Base-by-base conservation (phyloP, 92 coral and sea anemone species). In the Phenganax stokvisi region DNA sequence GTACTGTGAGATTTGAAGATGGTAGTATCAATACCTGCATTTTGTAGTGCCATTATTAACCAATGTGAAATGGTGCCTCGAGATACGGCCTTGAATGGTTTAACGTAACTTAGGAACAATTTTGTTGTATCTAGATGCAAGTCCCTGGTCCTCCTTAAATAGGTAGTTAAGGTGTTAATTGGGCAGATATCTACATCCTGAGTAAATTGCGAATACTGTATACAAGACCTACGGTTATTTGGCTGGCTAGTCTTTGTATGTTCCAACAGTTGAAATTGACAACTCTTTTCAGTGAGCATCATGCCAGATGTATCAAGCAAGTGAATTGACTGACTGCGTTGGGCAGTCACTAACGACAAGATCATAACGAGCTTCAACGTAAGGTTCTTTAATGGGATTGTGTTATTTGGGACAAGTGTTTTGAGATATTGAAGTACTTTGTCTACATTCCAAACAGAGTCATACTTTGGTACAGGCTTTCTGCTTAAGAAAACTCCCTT, bases 1-100 rank as follows among this genome's bases (percentile, higher is more conserved):
- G 92, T 89, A 71, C 89, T 89, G 76, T 89, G 88, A 3, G 89
- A 86, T 60, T 85, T 51, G 63, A 80, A 89, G 9, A 51, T 65
- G 17, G n/a, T 69, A 3, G 85, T 89, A 85, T 89, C 83, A 57
- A 90, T 82, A 9, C 89, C 90, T 10, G 75, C 75, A 17, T 71
- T 27, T 9, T 71, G 56, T 11, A 71, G 75, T 71, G 37, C 28
- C 56, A 53, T 47, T 74, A 53, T 74, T 29, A 74, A 16, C 79
- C 79, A 56, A 11, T 47, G 47, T 53, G 79, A 74, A 15, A 74
- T 74, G 16, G 59, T 53, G 63, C 54, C 59, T 17, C 79, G 55
- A 12, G 37, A 74, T 12, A 74, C 63, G 1, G 79, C 63, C 57
- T 74, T 74, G 63, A 52, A 74, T 0, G 79, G 79, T 74, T 74